A percentile compares a stretch with the other conserved stretches of the same genome.
Evolutionary conservation across 1,140 invertebrate genomes (phyloP).

Genomic region (Panagrolaimus sp.): DNA sequence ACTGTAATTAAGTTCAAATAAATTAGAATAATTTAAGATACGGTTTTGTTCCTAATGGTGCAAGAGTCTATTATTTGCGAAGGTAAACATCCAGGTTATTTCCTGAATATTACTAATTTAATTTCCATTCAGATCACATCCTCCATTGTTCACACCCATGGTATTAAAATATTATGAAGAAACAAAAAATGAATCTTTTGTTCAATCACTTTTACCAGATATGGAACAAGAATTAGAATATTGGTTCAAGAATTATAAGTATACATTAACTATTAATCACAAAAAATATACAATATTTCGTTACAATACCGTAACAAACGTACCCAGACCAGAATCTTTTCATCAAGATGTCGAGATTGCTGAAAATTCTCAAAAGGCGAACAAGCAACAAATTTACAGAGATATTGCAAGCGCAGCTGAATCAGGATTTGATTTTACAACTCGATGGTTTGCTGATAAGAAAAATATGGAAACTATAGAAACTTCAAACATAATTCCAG

Average conservation of each 20-base stretch:
- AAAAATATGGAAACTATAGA: slow-evolving; percentile 45
- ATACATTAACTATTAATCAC: slow-evolving; percentile 31
- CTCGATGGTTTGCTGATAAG: slow-evolving; percentile 55
- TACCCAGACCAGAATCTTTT: slow-evolving; percentile 61
- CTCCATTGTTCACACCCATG: slow-evolving; percentile 76
- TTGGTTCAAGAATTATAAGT: slow-evolving; percentile 60
- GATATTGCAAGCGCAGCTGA: slow-evolving; percentile 58
- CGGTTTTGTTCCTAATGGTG: slow-evolving; percentile 82
- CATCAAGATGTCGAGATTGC: slow-evolving; percentile 34
- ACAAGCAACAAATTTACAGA: slow-evolving; percentile 25
- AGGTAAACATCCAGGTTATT: slow-evolving; percentile 79
- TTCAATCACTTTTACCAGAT: slow-evolving; percentile 65
- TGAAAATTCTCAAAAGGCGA: neutral
- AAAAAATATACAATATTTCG: slow-evolving; percentile 31
- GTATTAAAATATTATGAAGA: slow-evolving; percentile 69
- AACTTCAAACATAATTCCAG: slow-evolving; percentile 59
- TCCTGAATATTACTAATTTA: slow-evolving; percentile 80
- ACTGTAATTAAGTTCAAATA: slow-evolving; percentile 67
- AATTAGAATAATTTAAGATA: slow-evolving; percentile 46
- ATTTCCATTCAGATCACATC: slow-evolving; percentile 68
- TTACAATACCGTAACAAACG: slow-evolving; percentile 61
- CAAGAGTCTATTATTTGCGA: slow-evolving; percentile 75
- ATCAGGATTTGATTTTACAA: slow-evolving; percentile 61
- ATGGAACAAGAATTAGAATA: slow-evolving; percentile 71
- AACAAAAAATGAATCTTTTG: slow-evolving; percentile 69